Conservation (phyloP, 2,888 invertebrate species). For the Nomada ferruginata region DNA sequence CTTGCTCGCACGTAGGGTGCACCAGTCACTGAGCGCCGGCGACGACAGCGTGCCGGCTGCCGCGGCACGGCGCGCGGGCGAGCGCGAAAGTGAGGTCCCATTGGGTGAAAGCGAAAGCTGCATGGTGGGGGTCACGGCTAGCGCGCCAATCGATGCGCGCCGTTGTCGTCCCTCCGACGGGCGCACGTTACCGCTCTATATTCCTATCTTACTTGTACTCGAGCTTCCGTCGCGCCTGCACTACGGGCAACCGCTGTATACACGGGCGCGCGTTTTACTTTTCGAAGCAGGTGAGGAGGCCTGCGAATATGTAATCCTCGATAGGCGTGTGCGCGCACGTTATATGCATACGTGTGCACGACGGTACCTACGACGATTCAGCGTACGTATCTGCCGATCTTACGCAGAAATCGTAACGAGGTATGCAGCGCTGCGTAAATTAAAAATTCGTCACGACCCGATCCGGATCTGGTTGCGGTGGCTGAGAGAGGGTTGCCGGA, state of each 20-base stretch:
- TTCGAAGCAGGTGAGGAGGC: constrained; percentile 67
- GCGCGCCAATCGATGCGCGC: constrained; percentile 83
- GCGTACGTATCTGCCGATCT: constrained; percentile 13
- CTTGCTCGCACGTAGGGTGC: constrained; percentile 77
- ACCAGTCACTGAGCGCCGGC: constrained; percentile 78
- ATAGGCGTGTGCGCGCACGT: constrained; percentile 39
- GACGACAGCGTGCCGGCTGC: constrained; percentile 75
- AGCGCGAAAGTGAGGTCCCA: constrained; percentile 84
- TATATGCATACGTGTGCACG: neutral
- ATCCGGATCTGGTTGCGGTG: neutral
- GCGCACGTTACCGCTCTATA: constrained; percentile 62
- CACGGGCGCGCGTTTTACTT: constrained; percentile 69
- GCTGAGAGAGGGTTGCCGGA: neutral
- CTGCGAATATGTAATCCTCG: constrained; percentile 62
- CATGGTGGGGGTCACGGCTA: constrained; percentile 84
- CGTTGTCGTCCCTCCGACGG: constrained; percentile 75
- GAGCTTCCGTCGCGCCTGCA: constrained; percentile 9
- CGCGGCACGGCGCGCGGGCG: constrained; percentile 79
- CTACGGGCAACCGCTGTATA: constrained; percentile 48
- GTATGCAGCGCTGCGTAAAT: constrained; percentile 33
- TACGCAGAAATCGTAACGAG: constrained; percentile 34
- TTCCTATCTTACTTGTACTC: constrained; percentile 44
- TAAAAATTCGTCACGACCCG: constrained; percentile 6
- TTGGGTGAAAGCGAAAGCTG: constrained; percentile 84
- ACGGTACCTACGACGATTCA: neutral